Evolutionary conservation across 2,888 invertebrate species (phyloP).

Genomic region (Patella ulyssiponensis): DNA sequence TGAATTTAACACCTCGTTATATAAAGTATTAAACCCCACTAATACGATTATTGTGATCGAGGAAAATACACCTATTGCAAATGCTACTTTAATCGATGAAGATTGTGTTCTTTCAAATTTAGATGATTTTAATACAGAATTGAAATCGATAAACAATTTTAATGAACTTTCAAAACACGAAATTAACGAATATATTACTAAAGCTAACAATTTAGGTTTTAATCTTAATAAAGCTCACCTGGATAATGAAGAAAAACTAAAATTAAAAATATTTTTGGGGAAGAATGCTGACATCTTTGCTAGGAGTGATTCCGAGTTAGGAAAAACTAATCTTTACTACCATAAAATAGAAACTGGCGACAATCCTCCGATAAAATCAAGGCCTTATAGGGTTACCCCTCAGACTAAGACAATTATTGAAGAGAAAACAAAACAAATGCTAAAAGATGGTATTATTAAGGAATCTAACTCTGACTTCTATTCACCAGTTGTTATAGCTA

Average conservation of each 20-base stretch:
- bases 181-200: not conserved
- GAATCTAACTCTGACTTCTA: slow-evolving; percentile 25
- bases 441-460: slow-evolving; percentile 26
- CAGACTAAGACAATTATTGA: slow-evolving; percentile 22
- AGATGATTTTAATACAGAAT: no score
- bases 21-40: no score
- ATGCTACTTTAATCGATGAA: no score
- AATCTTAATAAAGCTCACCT: slow-evolving; percentile 16
- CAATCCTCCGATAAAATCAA: slow-evolving; percentile 28
- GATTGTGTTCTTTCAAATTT: no score
- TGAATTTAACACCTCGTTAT: no score
- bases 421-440: slow-evolving; percentile 36
- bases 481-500: slow-evolving; percentile 38
- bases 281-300: slow-evolving; percentile 23
- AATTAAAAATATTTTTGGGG: not conserved
- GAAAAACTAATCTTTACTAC: slow-evolving; percentile 30
- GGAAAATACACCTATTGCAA: no score
- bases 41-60: no score
- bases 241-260: slow-evolving; percentile 12
- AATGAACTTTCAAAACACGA: no score
- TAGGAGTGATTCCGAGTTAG: slow-evolving; percentile 28
- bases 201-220: slow-evolving; percentile 18
- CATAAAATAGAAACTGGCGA: slow-evolving; percentile 41
- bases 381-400: slow-evolving; percentile 34
- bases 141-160: no score